Percentiles rank a stretch among this genome's conserved stretches.
Conservation (phyloP, 2,113 vertebrate species). For the Hiodon tergisus region DNA sequence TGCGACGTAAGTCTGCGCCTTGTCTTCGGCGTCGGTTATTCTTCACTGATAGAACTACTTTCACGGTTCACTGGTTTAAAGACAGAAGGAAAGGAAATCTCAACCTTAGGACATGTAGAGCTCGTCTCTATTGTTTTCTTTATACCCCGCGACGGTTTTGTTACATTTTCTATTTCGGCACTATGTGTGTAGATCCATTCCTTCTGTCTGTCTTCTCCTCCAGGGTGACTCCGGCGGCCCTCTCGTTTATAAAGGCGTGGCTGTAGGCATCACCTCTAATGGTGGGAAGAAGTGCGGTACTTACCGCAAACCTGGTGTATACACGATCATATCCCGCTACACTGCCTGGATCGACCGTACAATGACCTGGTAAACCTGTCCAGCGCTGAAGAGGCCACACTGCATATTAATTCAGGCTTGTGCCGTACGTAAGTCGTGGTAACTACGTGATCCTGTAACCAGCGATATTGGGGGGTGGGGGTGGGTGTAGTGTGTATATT, state of each 20-base stretch:
- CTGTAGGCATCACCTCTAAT: slow-evolving; percentile 76
- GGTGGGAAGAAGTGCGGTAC: slow-evolving; percentile 74
- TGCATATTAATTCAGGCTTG: too few species aligned
- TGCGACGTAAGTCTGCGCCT: slow-evolving; percentile 55
- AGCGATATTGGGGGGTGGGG: too few species aligned
- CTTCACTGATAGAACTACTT: background rate
- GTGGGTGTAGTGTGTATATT: background rate
- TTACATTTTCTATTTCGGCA: background rate
- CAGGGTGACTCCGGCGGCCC: slow-evolving; percentile 72
- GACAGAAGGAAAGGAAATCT: too few species aligned
- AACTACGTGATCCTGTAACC: too few species aligned
- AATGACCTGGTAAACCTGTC: slow-evolving; percentile 37
- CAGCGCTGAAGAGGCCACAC: background rate
- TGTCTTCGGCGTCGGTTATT: background rate
- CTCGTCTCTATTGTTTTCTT: background rate
- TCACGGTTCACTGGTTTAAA: too few species aligned
- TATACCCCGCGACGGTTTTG: background rate
- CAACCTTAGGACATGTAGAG: background rate
- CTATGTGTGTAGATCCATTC: background rate
- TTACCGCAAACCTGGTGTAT: slow-evolving; percentile 69
- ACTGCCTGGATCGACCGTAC: slow-evolving; percentile 62
- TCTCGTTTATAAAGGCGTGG: slow-evolving; percentile 55
- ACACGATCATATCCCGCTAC: slow-evolving; percentile 74
- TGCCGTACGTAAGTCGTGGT: too few species aligned
- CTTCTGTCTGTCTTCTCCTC: background rate